Evolutionary conservation across 2,888 invertebrate genomes (phyloP).

Genomic region (Candidula unifasciata): DNA sequence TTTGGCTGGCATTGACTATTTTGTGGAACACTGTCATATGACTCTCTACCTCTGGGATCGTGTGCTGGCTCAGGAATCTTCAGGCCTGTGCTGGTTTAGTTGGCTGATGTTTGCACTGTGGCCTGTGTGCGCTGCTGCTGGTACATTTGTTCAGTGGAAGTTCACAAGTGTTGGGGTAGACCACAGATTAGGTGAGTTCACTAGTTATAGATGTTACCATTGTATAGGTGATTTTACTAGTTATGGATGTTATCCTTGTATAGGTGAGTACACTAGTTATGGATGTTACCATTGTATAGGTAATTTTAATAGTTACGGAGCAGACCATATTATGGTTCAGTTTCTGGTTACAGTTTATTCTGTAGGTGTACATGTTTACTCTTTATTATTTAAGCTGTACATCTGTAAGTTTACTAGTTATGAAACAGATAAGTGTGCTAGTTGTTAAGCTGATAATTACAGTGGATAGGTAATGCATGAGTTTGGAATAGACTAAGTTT

Average conservation of each 20-base stretch:
- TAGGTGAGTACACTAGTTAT: no score
- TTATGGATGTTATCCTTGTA: not conserved
- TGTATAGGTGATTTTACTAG: not conserved
- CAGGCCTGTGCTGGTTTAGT: constrained; percentile 84
- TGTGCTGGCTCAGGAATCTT: constrained; percentile 79
- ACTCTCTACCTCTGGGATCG: constrained; percentile 85
- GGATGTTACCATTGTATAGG: no score
- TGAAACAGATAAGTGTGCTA: not conserved
- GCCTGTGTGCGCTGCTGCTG: constrained; percentile 85
- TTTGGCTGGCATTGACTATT: constrained; percentile 86
- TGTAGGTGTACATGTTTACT: no score
- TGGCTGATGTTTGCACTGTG: constrained; percentile 87
- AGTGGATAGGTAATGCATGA: no score
- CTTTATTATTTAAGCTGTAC: no score
- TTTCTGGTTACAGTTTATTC: no score
- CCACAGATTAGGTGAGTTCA: constrained; percentile 77
- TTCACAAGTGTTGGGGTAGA: constrained; percentile 83
- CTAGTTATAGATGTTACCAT: not conserved
- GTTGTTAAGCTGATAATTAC: no score
- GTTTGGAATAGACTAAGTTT: no score
- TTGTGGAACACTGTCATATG: constrained; percentile 85
- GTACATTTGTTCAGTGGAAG: constrained; percentile 84
- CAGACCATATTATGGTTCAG: no score
- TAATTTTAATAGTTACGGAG: no score
- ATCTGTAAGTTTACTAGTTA: no score